Base-by-base conservation (phyloP, 2,888 invertebrate species). In the Sminthurinus aureus region DNA sequence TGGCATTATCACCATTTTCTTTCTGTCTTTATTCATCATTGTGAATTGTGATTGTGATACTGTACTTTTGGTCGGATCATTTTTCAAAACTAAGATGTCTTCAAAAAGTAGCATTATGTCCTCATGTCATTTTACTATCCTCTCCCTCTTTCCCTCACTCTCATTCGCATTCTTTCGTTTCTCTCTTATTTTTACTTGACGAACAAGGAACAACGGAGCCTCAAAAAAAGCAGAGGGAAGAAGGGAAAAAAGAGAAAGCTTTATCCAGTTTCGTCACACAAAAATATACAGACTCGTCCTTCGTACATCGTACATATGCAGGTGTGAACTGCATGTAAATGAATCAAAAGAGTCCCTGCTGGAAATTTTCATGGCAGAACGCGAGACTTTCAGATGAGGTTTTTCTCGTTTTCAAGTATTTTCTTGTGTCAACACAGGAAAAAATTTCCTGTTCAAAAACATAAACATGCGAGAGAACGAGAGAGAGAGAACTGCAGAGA, bases 1-100 rank as follows among this genome's bases (percentile, higher is more conserved):
- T 80, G 80, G 80, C 73, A 58, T 81, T 79, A 79, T 79, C 73
- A 71, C 73, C 80, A 58, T 81, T 80, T 67, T 80, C 79, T 24
- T 52, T 80, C 79, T 71, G 67, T 79, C 79, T 80, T 51, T 80
- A 51, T 71, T 69, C 69, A 69, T 80, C 69, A 79, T 80, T 51
- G 50, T 73, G 80, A 81, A 69, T 79, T 66, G 64, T 67, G 66
- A 79, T 66, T 66, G 50, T 73, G 80, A 81, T 81, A 73, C 73
- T 81, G 50, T 80, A 71, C 79, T 38, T 38, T 38, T 38, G 3
- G 3, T 38, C 71, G 71, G 58, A 81, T 81, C 80, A 81, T 81
- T 81, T 71, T 50, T 81, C 80, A 81, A 69, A 71, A 22, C 80
- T 73, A 81, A 81, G 80, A 69, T 71, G 51, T 81, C 73, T 69